phyloP scores from a whole-genome alignment of 1,140 invertebrate species.

The Solenopsis invicta region DNA sequence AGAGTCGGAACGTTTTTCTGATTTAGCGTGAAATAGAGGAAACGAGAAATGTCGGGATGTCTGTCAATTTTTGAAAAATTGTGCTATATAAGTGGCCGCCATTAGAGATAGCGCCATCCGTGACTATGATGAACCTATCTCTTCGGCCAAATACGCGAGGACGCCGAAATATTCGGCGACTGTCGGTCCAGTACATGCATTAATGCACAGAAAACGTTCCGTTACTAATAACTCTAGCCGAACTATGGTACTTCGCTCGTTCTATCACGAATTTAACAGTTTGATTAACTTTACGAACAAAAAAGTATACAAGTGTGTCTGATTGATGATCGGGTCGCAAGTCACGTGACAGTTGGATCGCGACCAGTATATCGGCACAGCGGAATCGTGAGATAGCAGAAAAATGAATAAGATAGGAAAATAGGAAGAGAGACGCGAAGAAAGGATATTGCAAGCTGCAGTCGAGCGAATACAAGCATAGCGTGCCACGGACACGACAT shows the following conservation, averaged over 20 bases:
- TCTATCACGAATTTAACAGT: not conserved
- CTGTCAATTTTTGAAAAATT: conserved; percentile 50
- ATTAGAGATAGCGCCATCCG: conserved; percentile 26
- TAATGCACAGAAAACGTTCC: not conserved
- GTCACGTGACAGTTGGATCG: not conserved
- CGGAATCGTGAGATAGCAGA: conserved; percentile 13
- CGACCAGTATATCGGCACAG: not conserved
- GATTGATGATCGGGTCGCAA: not conserved
- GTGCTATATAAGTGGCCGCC: not conserved
- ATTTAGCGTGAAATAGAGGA: not conserved
- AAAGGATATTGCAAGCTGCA: conserved; percentile 31
- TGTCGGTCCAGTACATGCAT: not conserved
- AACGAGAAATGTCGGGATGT: not conserved
- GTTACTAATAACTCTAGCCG: conserved; percentile 1
- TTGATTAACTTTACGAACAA: not conserved
- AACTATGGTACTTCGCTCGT: not conserved
- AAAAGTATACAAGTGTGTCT: not conserved
- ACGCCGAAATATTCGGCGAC: not conserved
- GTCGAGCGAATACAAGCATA: conserved; percentile 28
- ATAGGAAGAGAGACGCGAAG: not conserved
- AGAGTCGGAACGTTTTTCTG: not conserved
- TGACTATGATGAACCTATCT: not conserved
- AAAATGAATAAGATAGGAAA: not conserved
- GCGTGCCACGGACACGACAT: conserved; percentile 41
- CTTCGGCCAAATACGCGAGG: not conserved